Evolutionary conservation across 2,888 invertebrate species (phyloP).

Genomic region (Branchipolynoe longqiensis): DNA sequence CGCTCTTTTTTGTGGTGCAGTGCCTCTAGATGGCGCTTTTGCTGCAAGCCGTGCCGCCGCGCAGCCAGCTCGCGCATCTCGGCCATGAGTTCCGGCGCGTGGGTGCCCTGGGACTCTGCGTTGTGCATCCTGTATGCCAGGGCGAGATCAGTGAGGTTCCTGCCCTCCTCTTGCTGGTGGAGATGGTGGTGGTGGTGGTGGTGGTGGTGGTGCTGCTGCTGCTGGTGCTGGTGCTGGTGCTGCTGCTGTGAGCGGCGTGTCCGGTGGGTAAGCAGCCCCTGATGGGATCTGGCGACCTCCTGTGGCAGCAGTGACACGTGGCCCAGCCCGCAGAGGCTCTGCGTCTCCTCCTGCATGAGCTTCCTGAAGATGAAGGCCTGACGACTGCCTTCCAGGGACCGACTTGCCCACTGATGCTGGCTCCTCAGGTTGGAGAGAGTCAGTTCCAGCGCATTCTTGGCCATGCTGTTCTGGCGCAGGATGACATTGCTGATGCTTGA

Average conservation of each 20-base stretch:
- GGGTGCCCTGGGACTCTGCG: neutral
- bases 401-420: slow-evolving; percentile 9
- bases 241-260: neutral
- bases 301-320: slow-evolving; percentile 35
- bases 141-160: slow-evolving; percentile 37
- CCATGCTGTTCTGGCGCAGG: slow-evolving; percentile 2
- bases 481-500: neutral
- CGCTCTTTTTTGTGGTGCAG: neutral
- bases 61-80: neutral
- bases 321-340: neutral
- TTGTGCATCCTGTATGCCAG: slow-evolving; percentile 10
- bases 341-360: slow-evolving; percentile 19
- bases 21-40: neutral
- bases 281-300: slow-evolving; percentile 2
- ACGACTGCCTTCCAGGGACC: neutral
- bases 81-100: neutral
- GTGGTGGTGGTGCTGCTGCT: neutral
- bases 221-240: neutral
- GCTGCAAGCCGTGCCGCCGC: neutral
- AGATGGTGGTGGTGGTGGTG: neutral
- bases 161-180: neutral
- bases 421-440: slow-evolving; percentile 3
- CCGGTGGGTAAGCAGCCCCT: neutral
- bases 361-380: slow-evolving; percentile 58
- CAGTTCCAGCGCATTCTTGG: slow-evolving; percentile 17